Base-by-base conservation (phyloP, 2,888 invertebrate genomes). In the Hirtodrosophila alboralis region DNA sequence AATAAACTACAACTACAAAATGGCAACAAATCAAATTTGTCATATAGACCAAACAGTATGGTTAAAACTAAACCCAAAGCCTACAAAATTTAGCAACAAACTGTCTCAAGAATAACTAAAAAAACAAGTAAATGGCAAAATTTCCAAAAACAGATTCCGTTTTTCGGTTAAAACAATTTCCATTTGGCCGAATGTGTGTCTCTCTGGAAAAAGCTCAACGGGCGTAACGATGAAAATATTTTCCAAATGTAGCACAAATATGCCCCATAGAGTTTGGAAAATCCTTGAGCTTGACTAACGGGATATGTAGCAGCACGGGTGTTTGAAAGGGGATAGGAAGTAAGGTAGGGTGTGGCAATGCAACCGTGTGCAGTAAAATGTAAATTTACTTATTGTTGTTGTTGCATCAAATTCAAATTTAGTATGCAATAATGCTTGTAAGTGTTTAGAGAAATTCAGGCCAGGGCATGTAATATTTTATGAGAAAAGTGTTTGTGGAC, bases 311-410 rank as follows among this genome's bases (percentile, higher is more conserved):
- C 9, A 6, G 21, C 18, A 6, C n/a, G n/a, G n/a, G n/a, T n/a
- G n/a, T n/a, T n/a, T n/a, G n/a, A 14, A 3, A 4, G 34, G 34
- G 34, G n/a, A 6, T 18, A 10, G n/a, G n/a, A 1, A 36, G 27
- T 1, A 9, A 1, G 1, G 13, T n/a, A 13, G 12, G 1, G 18
- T 7, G 36, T 21, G 21, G 28, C 14, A n/a, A 14, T 48, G 59
- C 41, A 44, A 48, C 38, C 57, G 36, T 52, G 44, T 58, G 40
- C 13, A 31, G 30, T 40, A 51, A 61, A 56, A 67, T 67, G 68
- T 44, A 74, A 76, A 64, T 68, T 73, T 56, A 58, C 49, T 36
- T 51, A 74, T 65, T 72, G 71, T 75, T 70, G 71, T 75, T 70
- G 57, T 71, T 65, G 72, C 57, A 60, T 53, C 58, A 72, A 61